phyloP scores from a whole-genome alignment of 30 jellyfish, hydroid and myxozoan genomes.

The Cassiopea andromeda region DNA sequence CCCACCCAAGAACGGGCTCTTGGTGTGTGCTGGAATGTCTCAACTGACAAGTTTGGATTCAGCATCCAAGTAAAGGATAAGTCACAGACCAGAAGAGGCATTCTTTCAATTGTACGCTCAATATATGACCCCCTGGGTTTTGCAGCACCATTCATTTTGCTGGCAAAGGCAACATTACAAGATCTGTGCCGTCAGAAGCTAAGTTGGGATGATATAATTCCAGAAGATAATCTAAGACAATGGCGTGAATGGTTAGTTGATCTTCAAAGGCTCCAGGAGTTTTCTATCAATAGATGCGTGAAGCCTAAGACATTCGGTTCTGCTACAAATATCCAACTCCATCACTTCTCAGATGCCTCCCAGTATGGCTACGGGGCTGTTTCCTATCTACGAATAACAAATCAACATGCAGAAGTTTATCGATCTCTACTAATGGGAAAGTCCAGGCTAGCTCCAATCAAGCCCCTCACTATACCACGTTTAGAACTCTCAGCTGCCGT shows the following conservation, averaged over 20 bases:
- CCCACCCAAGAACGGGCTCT: conserved; percentile 64
- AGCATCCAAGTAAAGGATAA: conserved; percentile 20
- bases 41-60: conserved; percentile 34
- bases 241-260: conserved; percentile 62
- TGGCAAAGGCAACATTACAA: conserved; percentile 52
- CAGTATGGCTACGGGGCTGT: conserved; percentile 63
- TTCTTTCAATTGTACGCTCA: conserved; percentile 26
- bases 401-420: conserved; percentile 31
- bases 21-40: conserved; percentile 64
- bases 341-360: conserved; percentile 62
- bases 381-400: conserved; percentile 37
- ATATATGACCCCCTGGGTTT: conserved; percentile 77
- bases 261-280: conserved; percentile 10
- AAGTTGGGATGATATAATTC: conserved; percentile 51
- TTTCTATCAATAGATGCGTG: conserved; percentile 16
- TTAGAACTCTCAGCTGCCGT: conserved; percentile 75
- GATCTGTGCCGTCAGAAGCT: conserved; percentile 25
- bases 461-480: conserved; percentile 70
- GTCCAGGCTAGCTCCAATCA: conserved; percentile 67
- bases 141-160: conserved; percentile 41
- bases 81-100: conserved; percentile 61
- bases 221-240: neutral
- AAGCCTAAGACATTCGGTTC: conserved; percentile 28
- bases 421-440: conserved; percentile 45
- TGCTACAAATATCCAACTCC: conserved; percentile 10